Conservation (phyloP, 1,140 invertebrate genomes). For the Stegodyphus mimosarum region DNA sequence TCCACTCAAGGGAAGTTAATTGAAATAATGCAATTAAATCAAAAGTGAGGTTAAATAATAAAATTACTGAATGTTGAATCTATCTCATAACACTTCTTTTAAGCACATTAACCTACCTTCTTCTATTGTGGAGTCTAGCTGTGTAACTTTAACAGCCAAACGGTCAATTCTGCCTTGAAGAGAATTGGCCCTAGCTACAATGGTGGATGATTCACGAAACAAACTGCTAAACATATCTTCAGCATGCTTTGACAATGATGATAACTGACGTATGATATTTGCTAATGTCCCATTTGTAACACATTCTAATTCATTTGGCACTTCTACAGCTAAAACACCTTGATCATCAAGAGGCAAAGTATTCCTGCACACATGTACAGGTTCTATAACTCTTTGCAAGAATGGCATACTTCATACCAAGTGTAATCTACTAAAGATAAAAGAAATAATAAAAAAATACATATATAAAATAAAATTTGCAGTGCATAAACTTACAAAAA, state of each 20-base stretch:
- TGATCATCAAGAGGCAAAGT: conserved; percentile 78
- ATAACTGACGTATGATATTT: conserved; percentile 90
- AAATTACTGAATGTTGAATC: no score
- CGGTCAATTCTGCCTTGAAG: conserved; percentile 93
- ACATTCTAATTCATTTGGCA: conserved; percentile 95
- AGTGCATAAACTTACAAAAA: no score
- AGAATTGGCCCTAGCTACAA: conserved; percentile 86
- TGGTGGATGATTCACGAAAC: conserved; percentile 83
- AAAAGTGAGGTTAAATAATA: no score
- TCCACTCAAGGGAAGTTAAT: no score
- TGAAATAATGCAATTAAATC: no score
- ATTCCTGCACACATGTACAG: conserved; percentile 89
- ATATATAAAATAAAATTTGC: neutral
- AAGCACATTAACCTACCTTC: conserved; percentile 75
- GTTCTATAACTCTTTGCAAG: conserved; percentile 93
- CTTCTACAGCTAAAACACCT: conserved; percentile 62
- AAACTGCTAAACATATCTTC: conserved; percentile 97
- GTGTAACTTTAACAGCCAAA: conserved; percentile 92
- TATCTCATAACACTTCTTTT: no score
- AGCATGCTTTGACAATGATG: conserved; percentile 93
- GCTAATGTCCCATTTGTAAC: conserved; percentile 96
- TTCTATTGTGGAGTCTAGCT: conserved; percentile 94
- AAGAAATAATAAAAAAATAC: neutral
- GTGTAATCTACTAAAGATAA: conserved; percentile 6
- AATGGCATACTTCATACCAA: conserved; percentile 83